A percentile compares a stretch with the other conserved stretches of the same genome.
Conservation (phyloP, 2,888 invertebrate genomes). For the Epiblema foenella region DNA sequence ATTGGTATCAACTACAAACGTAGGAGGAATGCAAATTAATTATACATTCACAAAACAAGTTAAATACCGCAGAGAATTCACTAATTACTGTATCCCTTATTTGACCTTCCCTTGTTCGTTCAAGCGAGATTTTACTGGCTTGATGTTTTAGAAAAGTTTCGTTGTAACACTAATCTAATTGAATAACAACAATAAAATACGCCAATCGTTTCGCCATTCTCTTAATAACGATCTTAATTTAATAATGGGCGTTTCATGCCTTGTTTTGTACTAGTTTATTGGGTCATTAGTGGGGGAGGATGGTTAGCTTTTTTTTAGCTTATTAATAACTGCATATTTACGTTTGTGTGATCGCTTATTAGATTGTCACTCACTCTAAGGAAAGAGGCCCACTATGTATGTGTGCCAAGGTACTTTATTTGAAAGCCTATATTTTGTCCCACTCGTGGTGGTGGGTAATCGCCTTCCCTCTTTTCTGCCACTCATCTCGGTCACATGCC, state of each 20-base stretch:
- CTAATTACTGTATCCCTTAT: constrained; percentile 36
- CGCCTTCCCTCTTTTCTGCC: too few species aligned
- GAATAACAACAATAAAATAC: constrained; percentile 13
- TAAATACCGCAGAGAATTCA: constrained; percentile 26
- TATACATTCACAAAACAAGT: constrained; percentile 23
- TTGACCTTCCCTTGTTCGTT: constrained; percentile 27
- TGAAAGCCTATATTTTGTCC: too few species aligned
- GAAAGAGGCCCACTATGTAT: too few species aligned
- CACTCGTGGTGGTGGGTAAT: too few species aligned
- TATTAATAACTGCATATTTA: too few species aligned
- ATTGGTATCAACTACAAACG: constrained; percentile 9
- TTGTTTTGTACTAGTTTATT: not conserved
- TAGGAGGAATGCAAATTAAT: constrained; percentile 34
- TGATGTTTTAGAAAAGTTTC: constrained; percentile 30
- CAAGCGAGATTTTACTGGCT: constrained; percentile 24
- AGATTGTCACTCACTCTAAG: too few species aligned
- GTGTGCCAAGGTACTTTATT: too few species aligned
- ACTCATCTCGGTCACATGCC: too few species aligned
- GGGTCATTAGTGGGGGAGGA: too few species aligned
- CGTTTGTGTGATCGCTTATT: too few species aligned
- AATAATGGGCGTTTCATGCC: not conserved
- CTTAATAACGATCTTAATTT: not conserved
- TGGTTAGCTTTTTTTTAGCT: too few species aligned
- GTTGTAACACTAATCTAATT: constrained; percentile 12
- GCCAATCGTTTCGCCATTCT: not conserved